Base-by-base conservation (phyloP, 2,888 invertebrate genomes). In the Chelonus formosanus region DNA sequence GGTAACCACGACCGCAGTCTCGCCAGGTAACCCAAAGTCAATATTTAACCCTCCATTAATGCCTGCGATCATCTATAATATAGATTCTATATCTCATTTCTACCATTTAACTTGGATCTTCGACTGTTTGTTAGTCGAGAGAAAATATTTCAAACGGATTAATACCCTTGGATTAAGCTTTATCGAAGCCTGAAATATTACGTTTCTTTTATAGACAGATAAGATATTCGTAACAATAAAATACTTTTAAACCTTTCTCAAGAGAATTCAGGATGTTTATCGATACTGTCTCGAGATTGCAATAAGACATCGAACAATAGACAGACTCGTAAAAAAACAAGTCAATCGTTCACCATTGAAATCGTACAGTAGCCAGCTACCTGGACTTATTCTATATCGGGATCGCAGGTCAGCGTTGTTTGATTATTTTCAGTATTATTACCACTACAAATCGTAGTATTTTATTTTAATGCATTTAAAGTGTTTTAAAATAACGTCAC, bases 41-140 rank as follows among this genome's bases (percentile, higher is more conserved):
- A 79, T 79, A 78, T 79, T 79, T 77, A 76, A 74, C 69, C 60
- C 72, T 65, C 76, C 75, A 78, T 78, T 78, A 75, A 78, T 67
- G 34, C 73, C 69, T 44, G 60, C 59, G 69, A 74, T 71, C 73
- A 75, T 71, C 72, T 69, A 63, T 62, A 68, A 54, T 53, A 44
- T 47, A 31, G 52, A 31, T 45, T n/a, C n/a, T 58, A 36, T 8
- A 31, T 52, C 8, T 52, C 31, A 52, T 32, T 32, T 52, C 32
- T 52, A 32, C 8, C 40, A 40, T 40, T 40, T 40, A 40, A 40
- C 40, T 40, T 62, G 10, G 34, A 20, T 48, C 32, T 44, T 44
- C 50, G 8, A 20, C 10, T 47, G 3, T 3, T 52, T 40, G 6
- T 40, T 6, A 40, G 40, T 40, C 40, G 40, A 40, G 40, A 5